Evolutionary conservation across 53 echinoderm and acorn worm genomes (phyloP).

Genomic region (Echinometra lucunter): DNA sequence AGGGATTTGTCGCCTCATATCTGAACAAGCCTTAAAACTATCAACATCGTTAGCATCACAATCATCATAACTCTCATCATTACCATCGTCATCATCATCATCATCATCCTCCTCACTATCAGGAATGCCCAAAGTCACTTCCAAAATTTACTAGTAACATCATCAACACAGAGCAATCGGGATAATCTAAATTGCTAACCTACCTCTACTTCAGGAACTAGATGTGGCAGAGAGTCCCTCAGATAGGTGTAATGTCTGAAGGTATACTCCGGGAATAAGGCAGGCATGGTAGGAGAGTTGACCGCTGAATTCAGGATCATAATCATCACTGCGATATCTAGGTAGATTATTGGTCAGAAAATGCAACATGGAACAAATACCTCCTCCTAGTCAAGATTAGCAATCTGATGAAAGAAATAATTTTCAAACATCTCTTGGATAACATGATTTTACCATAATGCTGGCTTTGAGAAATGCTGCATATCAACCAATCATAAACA

Average conservation of each 20-base stretch:
- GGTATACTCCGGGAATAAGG: slow-evolving; percentile 96
- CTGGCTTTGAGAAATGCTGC: too few species aligned
- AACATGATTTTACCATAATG: too few species aligned
- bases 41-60: neutral
- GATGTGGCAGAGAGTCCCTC: slow-evolving; percentile 91
- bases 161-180: too few species aligned
- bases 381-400: too few species aligned
- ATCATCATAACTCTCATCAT: neutral
- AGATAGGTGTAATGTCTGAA: slow-evolving; percentile 93
- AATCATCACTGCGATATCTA: slow-evolving; percentile 97
- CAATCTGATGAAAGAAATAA: too few species aligned
- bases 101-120: neutral
- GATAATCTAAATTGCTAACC: too few species aligned
- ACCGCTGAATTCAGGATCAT: slow-evolving; percentile 93
- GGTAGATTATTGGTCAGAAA: neutral
- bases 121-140: too few species aligned
- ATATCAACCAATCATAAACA: too few species aligned
- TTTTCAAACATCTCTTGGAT: too few species aligned
- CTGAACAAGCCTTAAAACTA: too few species aligned
- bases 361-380: neutral
- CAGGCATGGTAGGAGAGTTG: slow-evolving; percentile 88
- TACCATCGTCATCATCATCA: slow-evolving; percentile 28
- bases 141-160: too few species aligned
- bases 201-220: slow-evolving; percentile 93
- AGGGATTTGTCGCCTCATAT: too few species aligned